Evolutionary conservation across 1,140 invertebrate species (phyloP), one percentile per base, ranked within the genome.

Genomic region (Drosophila paulistorum): DNA sequence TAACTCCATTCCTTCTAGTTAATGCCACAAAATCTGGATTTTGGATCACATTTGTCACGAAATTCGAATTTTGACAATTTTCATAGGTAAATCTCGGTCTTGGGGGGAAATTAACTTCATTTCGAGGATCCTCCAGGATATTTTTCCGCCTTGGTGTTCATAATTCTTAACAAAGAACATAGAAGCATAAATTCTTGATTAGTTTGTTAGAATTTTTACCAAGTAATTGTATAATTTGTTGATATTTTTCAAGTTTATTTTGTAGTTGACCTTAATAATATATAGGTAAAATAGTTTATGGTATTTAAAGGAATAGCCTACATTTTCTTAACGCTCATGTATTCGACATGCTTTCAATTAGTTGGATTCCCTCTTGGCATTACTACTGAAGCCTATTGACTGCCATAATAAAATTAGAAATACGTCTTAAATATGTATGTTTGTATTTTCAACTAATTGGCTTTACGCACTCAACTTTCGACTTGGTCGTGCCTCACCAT

Each of bases 341-440:
- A 61, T 66, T 13, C 9, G 58, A 39, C 51, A 35, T 57, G 59
- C 35, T 55, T 66, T 65, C 11, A 59, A 66, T 33, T 17, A 67
- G 61, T 45, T 61, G 45, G 45, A 11, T 7, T 23, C 10, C 17
- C 39, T 54, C 41, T 35, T n/a, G 45, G 45, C 42, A 51, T 51
- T 51, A 51, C 45, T 51, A 51, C 14, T 42, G 81, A 83, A 83
- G 81, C 81, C 81, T 42, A 77, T 33, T 82, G 74, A 82, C 74
- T 82, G 79, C 33, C 57, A 42, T 83, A 83, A 83, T 74, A 79
- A 80, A 89, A 89, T 87, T 74, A 66, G 62, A 67, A 73, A 62
- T 14, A 14, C 20, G 45, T 51, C 17, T 14, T 20, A 33, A 3
- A 71, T 64, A 51, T 17, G 14, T 17, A 48, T 45, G 2, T 64